These are phyloP conservation scores for Lobophora halterata DNA, from an alignment of 2,888 invertebrate species.

Conservation along the genomic window DNA sequence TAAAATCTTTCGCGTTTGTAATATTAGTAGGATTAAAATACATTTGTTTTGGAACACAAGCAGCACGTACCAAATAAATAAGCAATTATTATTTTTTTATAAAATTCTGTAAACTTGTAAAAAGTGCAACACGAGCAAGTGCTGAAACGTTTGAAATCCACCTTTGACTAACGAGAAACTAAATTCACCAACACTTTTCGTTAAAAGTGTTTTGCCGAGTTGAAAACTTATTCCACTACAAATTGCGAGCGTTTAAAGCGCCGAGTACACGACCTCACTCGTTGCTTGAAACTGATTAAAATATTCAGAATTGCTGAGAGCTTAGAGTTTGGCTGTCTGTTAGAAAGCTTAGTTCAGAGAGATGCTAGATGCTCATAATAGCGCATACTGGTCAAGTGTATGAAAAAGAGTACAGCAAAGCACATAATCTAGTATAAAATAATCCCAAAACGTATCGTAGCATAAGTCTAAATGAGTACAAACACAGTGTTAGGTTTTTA, in stretches of 20 bases:
- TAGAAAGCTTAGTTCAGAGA: slow-evolving; percentile 1
- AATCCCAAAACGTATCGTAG: too few relatives aligned
- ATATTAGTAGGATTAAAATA: too few relatives aligned
- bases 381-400: too few relatives aligned
- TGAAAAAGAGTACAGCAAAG: too few relatives aligned
- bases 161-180: slow-evolving; percentile 1
- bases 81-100: too few relatives aligned
- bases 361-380: not conserved
- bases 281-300: slow-evolving; percentile 11
- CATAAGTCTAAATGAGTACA: too few relatives aligned
- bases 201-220: slow-evolving; percentile 17
- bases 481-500: too few relatives aligned
- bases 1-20: too few relatives aligned
- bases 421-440: too few relatives aligned
- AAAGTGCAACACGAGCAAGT: not conserved
- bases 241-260: slow-evolving; percentile 22
- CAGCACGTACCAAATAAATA: too few relatives aligned
- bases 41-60: too few relatives aligned
- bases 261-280: slow-evolving; percentile 1
- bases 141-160: slow-evolving; percentile 3
- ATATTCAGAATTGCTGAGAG: slow-evolving; percentile 5
- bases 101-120: slow-evolving; percentile 1
- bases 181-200: slow-evolving; percentile 18
- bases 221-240: slow-evolving; percentile 16
- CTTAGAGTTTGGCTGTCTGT: slow-evolving; percentile 4